Conservation (phyloP, 2,888 invertebrate genomes). For the Euphydryas editha region DNA sequence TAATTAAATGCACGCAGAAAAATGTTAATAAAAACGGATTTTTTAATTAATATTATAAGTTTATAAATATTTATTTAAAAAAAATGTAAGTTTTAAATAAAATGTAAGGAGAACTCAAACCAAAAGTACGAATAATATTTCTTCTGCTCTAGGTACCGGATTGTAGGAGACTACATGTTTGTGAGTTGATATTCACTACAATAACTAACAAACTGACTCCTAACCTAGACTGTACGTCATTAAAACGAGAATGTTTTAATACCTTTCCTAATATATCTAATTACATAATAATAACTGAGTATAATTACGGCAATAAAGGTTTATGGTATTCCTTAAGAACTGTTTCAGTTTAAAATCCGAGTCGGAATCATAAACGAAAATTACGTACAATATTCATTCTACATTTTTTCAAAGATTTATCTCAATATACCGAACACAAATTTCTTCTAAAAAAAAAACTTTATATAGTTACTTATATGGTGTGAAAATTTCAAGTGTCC, state of each 20-base stretch:
- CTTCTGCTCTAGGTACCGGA: conserved; percentile 64
- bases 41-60: too few species aligned
- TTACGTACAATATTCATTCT: too few species aligned
- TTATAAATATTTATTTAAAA: not conserved
- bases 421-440: too few species aligned
- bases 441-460: too few species aligned
- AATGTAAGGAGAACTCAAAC: not conserved
- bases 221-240: conserved; percentile 33
- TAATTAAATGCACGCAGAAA: too few species aligned
- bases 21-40: too few species aligned
- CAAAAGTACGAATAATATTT: conserved; percentile 45
- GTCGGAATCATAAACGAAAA: not conserved
- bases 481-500: too few species aligned
- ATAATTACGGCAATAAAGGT: not conserved
- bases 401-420: too few species aligned
- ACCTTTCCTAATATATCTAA: not conserved
- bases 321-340: not conserved
- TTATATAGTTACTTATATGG: too few species aligned
- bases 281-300: not conserved
- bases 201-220: conserved; percentile 48
- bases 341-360: not conserved
- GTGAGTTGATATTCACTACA: conserved; percentile 56
- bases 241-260: conserved; percentile 2
- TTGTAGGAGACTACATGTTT: conserved; percentile 52
- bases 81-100: not conserved